Base-by-base conservation (phyloP, 2,113 vertebrate genomes). In the Mormyrus iriodes region DNA sequence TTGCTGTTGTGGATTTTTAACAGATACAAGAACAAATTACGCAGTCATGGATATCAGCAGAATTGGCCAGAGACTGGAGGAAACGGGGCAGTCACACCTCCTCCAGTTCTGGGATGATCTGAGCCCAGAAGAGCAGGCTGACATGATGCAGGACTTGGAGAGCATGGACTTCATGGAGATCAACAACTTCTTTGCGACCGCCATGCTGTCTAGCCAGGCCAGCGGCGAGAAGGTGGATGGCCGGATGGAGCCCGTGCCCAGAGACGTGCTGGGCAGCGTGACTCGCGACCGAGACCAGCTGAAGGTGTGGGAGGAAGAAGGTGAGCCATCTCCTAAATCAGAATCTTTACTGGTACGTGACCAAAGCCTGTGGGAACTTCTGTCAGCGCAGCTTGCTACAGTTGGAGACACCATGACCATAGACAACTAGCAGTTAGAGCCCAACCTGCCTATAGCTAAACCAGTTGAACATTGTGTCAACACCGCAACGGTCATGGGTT, bases 181-280 rank as follows among this genome's bases (percentile, higher is more conserved):
- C 90, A 96, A 95, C 31, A 69, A 90, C 0, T 98, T 98, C 93
- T 99, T 98, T 91, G 93, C 90, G 88, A 96, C 92, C 0, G 97
- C 98, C 90, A 96, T 96, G 91, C 92, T 83, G 0, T 95, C 95
- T 65, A 90, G 90, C 79, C 93, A 91, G 83, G 91, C 89, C 90
- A 93, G 92, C 52, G 90, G 95, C 0, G 95, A 96, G 92, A 95
- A 96, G 88, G 93, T 98, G 92, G 98, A 98, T 58, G 61, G 91
- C 12, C 95, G 96, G 19, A 97, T 99, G 97, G 97, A 97, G 90
- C 95, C 97, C 2, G 96, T 99, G 27, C 97, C 98, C 1, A 93
- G 95, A 83, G 97, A 97, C 2, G 96, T 97, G 24, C 90, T 98
- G 89, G 98, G 98, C 88, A 99, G 98, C 7, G 95, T 97, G 1